Evolutionary conservation across 1,140 invertebrate genomes (phyloP).

Genomic region (Cotesia typhae): DNA sequence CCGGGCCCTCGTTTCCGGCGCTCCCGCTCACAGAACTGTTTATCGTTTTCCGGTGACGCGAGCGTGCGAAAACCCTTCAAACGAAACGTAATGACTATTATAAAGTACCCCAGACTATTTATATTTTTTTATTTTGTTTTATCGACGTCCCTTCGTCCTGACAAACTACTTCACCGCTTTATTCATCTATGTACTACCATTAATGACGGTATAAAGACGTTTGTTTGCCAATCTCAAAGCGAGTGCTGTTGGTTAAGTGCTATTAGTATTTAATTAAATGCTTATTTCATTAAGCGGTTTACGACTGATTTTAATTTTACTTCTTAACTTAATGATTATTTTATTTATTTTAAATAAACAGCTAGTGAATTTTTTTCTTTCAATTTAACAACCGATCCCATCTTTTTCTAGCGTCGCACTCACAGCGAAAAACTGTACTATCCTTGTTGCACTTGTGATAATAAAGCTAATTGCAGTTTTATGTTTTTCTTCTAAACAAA

Average conservation of each 20-base stretch:
- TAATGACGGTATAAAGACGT: conserved; percentile 14
- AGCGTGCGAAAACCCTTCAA: conserved; percentile 81
- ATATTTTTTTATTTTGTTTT: neutral
- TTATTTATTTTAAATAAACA: too few relatives aligned
- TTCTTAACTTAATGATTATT: neutral
- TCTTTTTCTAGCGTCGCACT: too few relatives aligned
- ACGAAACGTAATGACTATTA: conserved; percentile 24
- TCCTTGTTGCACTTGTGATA: too few relatives aligned
- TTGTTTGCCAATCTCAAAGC: conserved; percentile 18
- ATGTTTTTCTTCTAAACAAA: too few relatives aligned
- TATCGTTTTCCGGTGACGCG: conserved; percentile 77
- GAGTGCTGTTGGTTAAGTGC: neutral
- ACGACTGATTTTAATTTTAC: neutral
- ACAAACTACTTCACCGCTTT: neutral
- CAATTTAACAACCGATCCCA: too few relatives aligned
- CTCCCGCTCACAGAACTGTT: conserved; percentile 61
- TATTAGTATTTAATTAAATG: conserved; percentile 16
- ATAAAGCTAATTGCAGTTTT: too few relatives aligned
- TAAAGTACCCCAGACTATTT: neutral
- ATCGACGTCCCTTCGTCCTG: neutral
- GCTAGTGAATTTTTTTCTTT: too few relatives aligned
- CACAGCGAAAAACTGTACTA: too few relatives aligned
- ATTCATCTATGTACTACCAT: neutral
- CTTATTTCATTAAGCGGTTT: neutral
- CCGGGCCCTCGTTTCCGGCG: conserved; percentile 65